These are phyloP conservation scores for Heliconius himera DNA, from an alignment of 1,140 invertebrate genomes.

Conservation along the genomic window DNA sequence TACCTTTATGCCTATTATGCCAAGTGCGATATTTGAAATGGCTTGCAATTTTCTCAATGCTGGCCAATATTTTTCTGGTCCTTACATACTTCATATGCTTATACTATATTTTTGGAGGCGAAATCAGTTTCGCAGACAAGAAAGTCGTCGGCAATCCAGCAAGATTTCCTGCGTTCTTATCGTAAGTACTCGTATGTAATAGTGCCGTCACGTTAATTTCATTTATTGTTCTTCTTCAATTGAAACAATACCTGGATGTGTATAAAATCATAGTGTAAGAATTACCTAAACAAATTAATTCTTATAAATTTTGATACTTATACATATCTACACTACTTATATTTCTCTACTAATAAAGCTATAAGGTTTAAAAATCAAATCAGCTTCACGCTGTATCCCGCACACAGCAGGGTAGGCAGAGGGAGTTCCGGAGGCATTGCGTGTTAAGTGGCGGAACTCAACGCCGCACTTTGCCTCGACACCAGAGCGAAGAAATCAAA, in stretches of 20 bases:
- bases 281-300: neutral
- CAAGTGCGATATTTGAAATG: constrained; percentile 88
- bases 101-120: constrained; percentile 86
- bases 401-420: no score
- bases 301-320: no score
- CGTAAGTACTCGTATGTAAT: constrained; percentile 57
- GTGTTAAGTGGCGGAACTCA: no score
- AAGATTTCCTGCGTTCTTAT: constrained; percentile 71
- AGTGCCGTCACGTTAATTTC: neutral
- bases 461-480: no score
- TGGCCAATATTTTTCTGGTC: constrained; percentile 87
- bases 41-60: constrained; percentile 87
- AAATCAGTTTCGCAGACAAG: constrained; percentile 74
- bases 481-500: no score
- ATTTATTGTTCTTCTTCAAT: constrained; percentile 47
- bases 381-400: no score
- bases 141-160: constrained; percentile 63
- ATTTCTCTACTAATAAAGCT: no score
- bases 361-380: no score
- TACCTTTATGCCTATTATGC: constrained; percentile 83
- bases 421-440: no score
- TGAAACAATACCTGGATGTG: neutral
- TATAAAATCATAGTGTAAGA: neutral
- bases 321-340: no score
- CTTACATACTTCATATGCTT: constrained; percentile 86